Percentiles rank a stretch among this genome's conserved stretches.
Conservation (phyloP, 2,797 vertebrate genomes). For the Artibeus jamaicensis region DNA sequence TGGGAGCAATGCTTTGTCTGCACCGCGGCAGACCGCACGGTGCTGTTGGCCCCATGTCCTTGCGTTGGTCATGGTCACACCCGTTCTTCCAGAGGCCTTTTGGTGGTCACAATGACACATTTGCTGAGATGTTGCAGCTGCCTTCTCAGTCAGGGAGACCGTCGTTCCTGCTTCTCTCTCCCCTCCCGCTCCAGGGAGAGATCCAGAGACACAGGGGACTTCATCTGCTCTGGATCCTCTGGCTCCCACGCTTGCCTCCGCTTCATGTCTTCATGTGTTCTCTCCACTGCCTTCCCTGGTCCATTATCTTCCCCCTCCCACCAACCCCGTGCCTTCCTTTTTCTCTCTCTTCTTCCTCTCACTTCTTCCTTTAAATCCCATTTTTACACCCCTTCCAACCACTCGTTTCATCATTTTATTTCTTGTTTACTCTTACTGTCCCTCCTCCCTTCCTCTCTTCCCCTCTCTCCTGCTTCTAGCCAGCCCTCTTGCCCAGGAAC, state of each 20-base stretch:
- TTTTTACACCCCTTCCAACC: accelerated
- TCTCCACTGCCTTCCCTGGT: accelerated
- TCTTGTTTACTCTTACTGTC: not conserved
- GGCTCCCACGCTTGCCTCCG: not conserved
- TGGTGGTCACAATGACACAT: accelerated
- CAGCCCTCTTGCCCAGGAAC: not conserved
- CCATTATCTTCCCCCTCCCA: accelerated
- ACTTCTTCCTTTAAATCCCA: not conserved
- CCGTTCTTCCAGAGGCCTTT: accelerated
- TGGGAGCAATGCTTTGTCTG: accelerated
- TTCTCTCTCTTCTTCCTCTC: not conserved
- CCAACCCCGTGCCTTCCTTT: accelerated
- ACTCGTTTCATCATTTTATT: not conserved
- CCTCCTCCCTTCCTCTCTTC: not conserved
- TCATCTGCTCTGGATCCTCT: accelerated
- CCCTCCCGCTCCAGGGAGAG: not conserved
- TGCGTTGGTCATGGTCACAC: accelerated
- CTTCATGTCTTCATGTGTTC: accelerated
- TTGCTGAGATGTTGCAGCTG: no score
- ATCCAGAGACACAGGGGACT: not conserved
- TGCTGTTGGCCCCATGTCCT: accelerated
- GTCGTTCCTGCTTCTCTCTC: no score
- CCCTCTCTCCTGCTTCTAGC: not conserved
- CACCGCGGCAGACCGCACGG: accelerated
- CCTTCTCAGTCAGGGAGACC: not conserved